A percentile compares a stretch with the other conserved stretches of the same genome.
These are phyloP conservation scores for Platerodrilus igneus DNA, from an alignment of 2,888 invertebrate species.

Conservation along the genomic window DNA sequence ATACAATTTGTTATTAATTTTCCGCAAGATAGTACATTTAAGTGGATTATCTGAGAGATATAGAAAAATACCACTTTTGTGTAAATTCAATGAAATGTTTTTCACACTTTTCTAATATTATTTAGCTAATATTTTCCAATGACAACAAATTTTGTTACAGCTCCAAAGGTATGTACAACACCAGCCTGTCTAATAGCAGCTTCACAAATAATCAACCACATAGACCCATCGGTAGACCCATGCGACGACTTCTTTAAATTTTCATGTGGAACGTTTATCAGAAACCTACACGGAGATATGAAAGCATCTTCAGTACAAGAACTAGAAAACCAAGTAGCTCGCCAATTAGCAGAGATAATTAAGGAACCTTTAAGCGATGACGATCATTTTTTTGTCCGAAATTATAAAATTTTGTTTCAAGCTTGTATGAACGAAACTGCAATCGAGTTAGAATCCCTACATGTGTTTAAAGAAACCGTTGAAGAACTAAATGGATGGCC, in stretches of 20 bases:
- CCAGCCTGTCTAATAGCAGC: conserved; percentile 67
- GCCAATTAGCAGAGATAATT: conserved; percentile 9
- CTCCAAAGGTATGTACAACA: conserved; percentile 9
- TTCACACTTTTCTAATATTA: too few relatives aligned
- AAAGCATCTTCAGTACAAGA: conserved; percentile 64
- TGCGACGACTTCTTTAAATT: conserved; percentile 76
- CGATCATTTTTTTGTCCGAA: conserved; percentile 10
- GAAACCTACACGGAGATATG: conserved; percentile 55
- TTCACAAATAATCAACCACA: conserved; percentile 59
- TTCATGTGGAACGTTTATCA: conserved; percentile 67
- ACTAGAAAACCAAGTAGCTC: conserved; percentile 46
- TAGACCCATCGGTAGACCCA: conserved; percentile 64
- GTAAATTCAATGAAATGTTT: too few relatives aligned
- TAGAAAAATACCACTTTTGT: too few relatives aligned
- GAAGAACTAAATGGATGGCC: conserved; percentile 39
- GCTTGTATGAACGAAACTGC: conserved; percentile 31
- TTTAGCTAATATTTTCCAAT: too few relatives aligned
- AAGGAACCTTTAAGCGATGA: conserved; percentile 11
- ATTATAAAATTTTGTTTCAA: conserved; percentile 23
- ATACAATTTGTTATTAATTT: too few relatives aligned
- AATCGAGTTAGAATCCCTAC: conserved; percentile 23
- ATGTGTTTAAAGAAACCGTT: conserved; percentile 27
- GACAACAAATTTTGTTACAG: background rate
- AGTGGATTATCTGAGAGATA: too few relatives aligned
- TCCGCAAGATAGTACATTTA: too few relatives aligned